Percentiles rank a stretch among this genome's conserved stretches.
Conservation (phyloP, 2,797 vertebrate species). For the Acrocephalus scirpaceus region DNA sequence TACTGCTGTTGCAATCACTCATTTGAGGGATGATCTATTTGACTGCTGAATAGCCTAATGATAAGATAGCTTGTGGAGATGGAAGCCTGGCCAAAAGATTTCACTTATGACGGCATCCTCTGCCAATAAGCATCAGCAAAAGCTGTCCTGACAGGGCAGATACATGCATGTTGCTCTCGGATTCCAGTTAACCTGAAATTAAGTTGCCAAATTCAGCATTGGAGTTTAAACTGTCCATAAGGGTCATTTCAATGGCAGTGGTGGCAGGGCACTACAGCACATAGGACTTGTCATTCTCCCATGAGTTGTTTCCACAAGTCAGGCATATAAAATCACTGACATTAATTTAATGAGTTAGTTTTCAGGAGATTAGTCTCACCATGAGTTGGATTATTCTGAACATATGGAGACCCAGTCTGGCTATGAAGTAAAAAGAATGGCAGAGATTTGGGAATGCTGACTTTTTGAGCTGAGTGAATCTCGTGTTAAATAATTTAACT, state of each 20-base stretch:
- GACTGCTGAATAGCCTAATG: constrained; percentile 26
- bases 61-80: constrained; percentile 6
- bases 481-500: neutral
- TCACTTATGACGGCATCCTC: neutral
- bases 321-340: neutral
- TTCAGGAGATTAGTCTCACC: constrained; percentile 41
- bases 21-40: constrained; percentile 8
- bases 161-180: neutral
- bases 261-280: neutral
- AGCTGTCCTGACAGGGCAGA: neutral
- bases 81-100: constrained; percentile 11
- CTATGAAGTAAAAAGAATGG: constrained; percentile 11
- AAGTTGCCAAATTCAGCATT: neutral
- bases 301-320: neutral
- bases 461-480: neutral
- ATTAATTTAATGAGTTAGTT: constrained; percentile 27
- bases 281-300: neutral
- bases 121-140: constrained; percentile 37
- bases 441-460: neutral
- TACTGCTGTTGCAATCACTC: neutral
- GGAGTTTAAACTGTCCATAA: neutral
- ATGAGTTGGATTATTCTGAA: constrained; percentile 14
- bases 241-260: neutral
- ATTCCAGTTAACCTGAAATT: neutral
- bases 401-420: constrained; percentile 34